Percentiles rank a stretch among this genome's conserved stretches.
Conservation (phyloP, 1,140 invertebrate species). For the Sycophila sp. region DNA sequence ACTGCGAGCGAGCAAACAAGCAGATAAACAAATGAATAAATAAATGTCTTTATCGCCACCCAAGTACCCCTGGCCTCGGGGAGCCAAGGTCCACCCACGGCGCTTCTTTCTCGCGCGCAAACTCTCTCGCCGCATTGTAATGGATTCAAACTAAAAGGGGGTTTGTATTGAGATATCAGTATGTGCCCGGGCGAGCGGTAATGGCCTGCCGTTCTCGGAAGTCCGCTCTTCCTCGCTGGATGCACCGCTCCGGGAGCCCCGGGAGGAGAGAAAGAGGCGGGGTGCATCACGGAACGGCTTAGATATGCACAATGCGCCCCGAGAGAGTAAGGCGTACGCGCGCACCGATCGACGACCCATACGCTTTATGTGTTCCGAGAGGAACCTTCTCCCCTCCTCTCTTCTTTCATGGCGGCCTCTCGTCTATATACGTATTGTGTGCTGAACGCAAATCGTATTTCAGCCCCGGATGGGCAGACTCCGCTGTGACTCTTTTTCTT, state of each 20-base stretch:
- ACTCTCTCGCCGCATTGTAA: conserved; percentile 56
- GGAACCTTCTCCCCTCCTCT: neutral
- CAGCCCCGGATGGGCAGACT: too few species aligned
- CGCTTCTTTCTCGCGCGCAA: conserved; percentile 6
- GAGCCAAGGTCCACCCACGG: too few species aligned
- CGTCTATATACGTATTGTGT: neutral
- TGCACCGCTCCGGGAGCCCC: too few species aligned
- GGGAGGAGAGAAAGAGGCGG: neutral
- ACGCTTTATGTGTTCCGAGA: neutral
- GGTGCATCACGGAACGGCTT: neutral
- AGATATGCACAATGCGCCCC: conserved; percentile 18
- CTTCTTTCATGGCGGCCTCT: too few species aligned
- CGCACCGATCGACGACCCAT: neutral
- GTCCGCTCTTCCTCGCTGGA: too few species aligned
- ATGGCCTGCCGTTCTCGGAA: conserved; percentile 64
- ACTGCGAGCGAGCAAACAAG: too few species aligned
- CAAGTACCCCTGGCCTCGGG: too few species aligned
- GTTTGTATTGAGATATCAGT: conserved; percentile 67
- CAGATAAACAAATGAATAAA: conserved; percentile 27
- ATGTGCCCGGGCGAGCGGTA: conserved; percentile 59
- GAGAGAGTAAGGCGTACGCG: too few species aligned
- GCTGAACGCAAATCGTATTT: too few species aligned
- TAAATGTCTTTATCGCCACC: conserved; percentile 5
- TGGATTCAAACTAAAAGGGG: conserved; percentile 65
- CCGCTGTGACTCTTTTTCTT: too few species aligned